These are phyloP conservation scores for Dasysyrphus albostriatus DNA, from an alignment of 2,888 invertebrate species.

Conservation along the genomic window DNA sequence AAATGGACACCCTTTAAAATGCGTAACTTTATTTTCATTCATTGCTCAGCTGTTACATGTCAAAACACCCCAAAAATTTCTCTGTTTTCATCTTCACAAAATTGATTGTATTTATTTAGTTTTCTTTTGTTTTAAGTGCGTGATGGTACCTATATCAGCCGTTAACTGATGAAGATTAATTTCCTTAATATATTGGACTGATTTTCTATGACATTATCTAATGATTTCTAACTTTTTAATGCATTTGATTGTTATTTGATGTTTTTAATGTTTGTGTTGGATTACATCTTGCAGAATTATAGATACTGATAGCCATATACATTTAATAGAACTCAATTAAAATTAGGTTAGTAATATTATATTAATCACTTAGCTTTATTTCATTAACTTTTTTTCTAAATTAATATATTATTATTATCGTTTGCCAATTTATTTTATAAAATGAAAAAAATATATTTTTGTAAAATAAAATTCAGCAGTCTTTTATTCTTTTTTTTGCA, in stretches of 20 bases:
- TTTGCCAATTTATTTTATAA: neutral
- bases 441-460: neutral
- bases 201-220: neutral
- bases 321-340: neutral
- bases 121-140: neutral
- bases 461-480: neutral
- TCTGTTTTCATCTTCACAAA: neutral
- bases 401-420: neutral
- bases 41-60: neutral
- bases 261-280: neutral
- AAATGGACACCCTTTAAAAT: too few relatives aligned
- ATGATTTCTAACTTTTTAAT: too few relatives aligned
- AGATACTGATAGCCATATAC: neutral
- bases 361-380: neutral
- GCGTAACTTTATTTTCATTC: neutral
- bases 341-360: slow-evolving; percentile 1
- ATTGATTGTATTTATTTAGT: neutral
- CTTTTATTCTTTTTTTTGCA: neutral
- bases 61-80: neutral
- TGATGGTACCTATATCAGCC: neutral
- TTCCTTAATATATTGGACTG: neutral
- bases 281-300: neutral
- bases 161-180: too few relatives aligned
- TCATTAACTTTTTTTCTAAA: neutral
- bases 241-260: too few relatives aligned